Percentiles rank a stretch among this genome's conserved stretches.
Evolutionary conservation across 1,140 invertebrate species (phyloP).

Genomic region (Nomia melanderi): DNA sequence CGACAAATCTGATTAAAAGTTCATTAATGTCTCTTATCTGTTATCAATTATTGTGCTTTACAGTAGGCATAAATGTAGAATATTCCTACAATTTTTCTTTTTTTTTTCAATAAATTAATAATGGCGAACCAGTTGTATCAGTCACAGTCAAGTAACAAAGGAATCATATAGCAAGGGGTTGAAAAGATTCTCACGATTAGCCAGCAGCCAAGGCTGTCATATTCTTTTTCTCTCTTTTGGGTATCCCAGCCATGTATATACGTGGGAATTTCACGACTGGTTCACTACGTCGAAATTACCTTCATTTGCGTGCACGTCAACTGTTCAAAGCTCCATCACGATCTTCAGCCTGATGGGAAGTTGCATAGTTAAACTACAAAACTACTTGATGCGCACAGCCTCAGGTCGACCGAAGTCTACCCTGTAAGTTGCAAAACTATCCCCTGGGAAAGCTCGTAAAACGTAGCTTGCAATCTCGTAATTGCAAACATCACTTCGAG

Average conservation of each 20-base stretch:
- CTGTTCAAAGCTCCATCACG: not conserved
- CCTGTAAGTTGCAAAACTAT: slow-evolving; percentile 1
- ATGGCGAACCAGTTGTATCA: too few relatives aligned
- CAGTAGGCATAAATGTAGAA: too few relatives aligned
- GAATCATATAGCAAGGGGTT: too few relatives aligned
- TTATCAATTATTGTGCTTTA: too few relatives aligned
- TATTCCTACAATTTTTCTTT: too few relatives aligned
- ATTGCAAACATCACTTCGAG: not conserved
- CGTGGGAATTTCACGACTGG: slow-evolving; percentile 14
- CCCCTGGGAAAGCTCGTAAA: slow-evolving; percentile 19
- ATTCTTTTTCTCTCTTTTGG: not conserved
- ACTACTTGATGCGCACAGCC: not conserved
- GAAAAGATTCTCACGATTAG: slow-evolving; percentile 29
- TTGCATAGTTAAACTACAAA: not conserved
- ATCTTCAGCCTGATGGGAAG: not conserved
- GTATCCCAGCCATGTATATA: too few relatives aligned
- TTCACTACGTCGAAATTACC: not conserved
- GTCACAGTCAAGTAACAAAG: too few relatives aligned
- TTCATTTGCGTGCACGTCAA: slow-evolving; percentile 16
- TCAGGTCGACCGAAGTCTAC: not conserved
- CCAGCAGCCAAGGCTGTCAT: not conserved
- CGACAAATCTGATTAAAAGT: too few relatives aligned
- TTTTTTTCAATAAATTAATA: too few relatives aligned
- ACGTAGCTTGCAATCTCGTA: slow-evolving; percentile 26
- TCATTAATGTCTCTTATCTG: too few relatives aligned